Percentiles rank a stretch among this genome's conserved stretches.
Evolutionary conservation across 2,888 invertebrate genomes (phyloP).

Genomic region (Hanleya hanleyi): DNA sequence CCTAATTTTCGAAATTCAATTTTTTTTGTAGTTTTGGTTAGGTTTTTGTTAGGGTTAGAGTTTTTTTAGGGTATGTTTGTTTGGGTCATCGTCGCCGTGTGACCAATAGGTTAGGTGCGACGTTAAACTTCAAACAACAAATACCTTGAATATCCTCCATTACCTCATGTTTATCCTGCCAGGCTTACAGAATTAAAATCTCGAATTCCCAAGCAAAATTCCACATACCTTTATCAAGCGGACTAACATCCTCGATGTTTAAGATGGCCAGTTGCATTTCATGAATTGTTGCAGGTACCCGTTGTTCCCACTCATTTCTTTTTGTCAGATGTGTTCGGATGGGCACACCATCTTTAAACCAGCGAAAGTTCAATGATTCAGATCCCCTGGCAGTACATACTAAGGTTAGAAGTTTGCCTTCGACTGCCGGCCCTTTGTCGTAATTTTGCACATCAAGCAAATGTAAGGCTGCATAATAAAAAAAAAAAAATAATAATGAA

Average conservation of each 20-base stretch:
- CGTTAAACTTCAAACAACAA: too few relatives aligned
- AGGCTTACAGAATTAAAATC: too few relatives aligned
- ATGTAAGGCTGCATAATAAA: conserved; percentile 41
- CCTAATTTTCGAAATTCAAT: too few relatives aligned
- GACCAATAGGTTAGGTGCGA: too few relatives aligned
- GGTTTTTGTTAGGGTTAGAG: too few relatives aligned
- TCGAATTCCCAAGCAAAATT: too few relatives aligned
- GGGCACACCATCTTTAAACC: conserved; percentile 51
- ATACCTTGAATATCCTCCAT: too few relatives aligned
- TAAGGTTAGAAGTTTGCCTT: conserved; percentile 50
- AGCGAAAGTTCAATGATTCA: conserved; percentile 44
- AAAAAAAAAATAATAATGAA: too few relatives aligned
- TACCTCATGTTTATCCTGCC: too few relatives aligned
- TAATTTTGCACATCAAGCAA: conserved; percentile 47
- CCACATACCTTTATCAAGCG: conserved; percentile 58
- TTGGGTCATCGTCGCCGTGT: too few relatives aligned
- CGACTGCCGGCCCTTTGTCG: conserved; percentile 43
- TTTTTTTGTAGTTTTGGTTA: too few relatives aligned
- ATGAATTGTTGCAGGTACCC: conserved; percentile 46
- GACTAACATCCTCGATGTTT: conserved; percentile 56
- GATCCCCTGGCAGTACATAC: conserved; percentile 59
- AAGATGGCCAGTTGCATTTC: conserved; percentile 51
- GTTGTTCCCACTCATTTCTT: conserved; percentile 51
- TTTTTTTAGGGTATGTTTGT: too few relatives aligned
- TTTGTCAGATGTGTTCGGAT: conserved; percentile 45